Evolutionary conservation across 2,113 vertebrate genomes (phyloP), one percentile per base, ranked within the genome.

Genomic region (Centrocercus urophasianus): DNA sequence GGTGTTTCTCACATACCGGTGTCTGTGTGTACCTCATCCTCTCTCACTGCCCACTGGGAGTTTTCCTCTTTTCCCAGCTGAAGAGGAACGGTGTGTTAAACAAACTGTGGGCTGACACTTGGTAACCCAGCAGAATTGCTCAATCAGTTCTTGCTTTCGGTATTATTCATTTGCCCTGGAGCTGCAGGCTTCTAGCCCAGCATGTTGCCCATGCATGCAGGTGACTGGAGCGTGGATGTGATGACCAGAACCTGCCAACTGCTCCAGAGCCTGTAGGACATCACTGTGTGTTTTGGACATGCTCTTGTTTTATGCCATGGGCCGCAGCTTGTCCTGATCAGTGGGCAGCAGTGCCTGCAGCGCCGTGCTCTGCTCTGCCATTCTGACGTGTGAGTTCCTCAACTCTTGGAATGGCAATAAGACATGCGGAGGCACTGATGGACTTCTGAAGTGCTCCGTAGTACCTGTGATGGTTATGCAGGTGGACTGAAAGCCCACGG

Each of bases 191-290:
- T 54, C 36, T 61, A 24, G 54, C 34, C 4, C 13, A 42, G 45
- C 59, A 16, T 32, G 5, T 32, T 38, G 19, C 43, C 57, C 8
- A 0, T 38, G 38, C 21, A 2, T 25, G 32, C 0, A 0, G n/a
- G 32, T 38, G 56, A 19, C 24, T 27, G 14, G 63, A 75, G 40
- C 64, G 4, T 18, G 36, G 19, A 1, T 48, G 27, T 20, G 36
- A 71, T 48, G 30, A 25, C 24, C 8, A 6, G 52, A 24, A 28
- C 24, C 14, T 18, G 50, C n/a, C 8, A 25, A 13, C 38, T 50
- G 38, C 85, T 65, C 21, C n/a, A 71, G 50, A 81, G 8, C 27
- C 61, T 43, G 13, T 24, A 5, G 69, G 22, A 38, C 2, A 13
- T 20, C 4, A 21, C 21, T 52, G 5, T 76, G 11, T 20, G 74